Evolutionary conservation across 1,140 invertebrate species (phyloP).

Genomic region (Drosophila asahinai): DNA sequence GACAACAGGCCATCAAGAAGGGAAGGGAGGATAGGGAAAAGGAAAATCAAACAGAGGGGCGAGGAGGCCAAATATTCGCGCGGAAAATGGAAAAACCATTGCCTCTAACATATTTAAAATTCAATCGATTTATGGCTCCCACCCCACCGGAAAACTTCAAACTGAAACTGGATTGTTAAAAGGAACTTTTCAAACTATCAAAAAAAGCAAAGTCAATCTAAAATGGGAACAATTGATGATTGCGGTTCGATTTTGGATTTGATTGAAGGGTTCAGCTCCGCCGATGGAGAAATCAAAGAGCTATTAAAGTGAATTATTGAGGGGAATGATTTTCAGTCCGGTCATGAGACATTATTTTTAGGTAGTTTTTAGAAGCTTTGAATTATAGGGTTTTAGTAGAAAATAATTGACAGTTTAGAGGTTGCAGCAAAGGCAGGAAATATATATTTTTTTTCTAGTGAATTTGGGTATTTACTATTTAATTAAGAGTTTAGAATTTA

Average conservation of each 20-base stretch:
- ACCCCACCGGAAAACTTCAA: constrained; percentile 31
- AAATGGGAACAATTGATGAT: constrained; percentile 25
- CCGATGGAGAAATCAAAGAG: constrained; percentile 22
- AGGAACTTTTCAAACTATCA: constrained; percentile 37
- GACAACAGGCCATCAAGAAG: constrained; percentile 26
- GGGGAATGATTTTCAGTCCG: constrained; percentile 5
- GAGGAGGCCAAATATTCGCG: constrained; percentile 7
- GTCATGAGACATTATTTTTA: neutral
- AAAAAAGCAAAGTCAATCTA: constrained; percentile 14
- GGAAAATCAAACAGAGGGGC: neutral
- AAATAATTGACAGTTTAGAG: constrained; percentile 1
- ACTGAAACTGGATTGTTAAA: constrained; percentile 26
- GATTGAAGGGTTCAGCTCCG: constrained; percentile 24
- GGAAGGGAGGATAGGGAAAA: neutral
- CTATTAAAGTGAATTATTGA: constrained; percentile 26
- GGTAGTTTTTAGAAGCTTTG: constrained; percentile 5
- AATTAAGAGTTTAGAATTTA: too few relatives aligned
- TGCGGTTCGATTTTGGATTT: constrained; percentile 27
- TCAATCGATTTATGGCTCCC: constrained; percentile 52
- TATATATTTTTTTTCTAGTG: neutral
- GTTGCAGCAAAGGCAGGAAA: too few relatives aligned
- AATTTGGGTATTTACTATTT: neutral
- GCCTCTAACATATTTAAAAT: constrained; percentile 54
- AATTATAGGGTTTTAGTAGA: constrained; percentile 1
- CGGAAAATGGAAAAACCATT: constrained; percentile 7